phyloP scores from a whole-genome alignment of 2,797 vertebrate genomes.

The Kryptopterus vitreolus region DNA sequence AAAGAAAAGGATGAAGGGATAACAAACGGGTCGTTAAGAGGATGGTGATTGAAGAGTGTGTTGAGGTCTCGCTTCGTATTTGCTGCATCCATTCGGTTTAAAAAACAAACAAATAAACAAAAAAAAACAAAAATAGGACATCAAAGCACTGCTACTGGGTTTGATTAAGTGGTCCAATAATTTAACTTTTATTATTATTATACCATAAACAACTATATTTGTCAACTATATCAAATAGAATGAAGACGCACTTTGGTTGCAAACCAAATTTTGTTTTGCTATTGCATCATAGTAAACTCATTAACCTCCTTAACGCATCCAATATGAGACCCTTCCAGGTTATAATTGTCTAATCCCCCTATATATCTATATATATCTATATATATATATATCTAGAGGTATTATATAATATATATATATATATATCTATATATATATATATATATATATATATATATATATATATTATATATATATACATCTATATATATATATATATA shows the following conservation, averaged over 20 bases:
- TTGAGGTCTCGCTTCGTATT: background rate
- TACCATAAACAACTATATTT: too few species aligned
- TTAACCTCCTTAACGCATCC: background rate
- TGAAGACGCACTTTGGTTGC: background rate
- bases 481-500: too few species aligned
- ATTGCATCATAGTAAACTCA: background rate
- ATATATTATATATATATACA: too few species aligned
- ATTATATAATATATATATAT: too few species aligned
- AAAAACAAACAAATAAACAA: too few species aligned
- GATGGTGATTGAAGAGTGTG: background rate
- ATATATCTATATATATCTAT: too few species aligned
- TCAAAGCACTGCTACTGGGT: background rate
- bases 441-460: too few species aligned
- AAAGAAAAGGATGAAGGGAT: constrained; percentile 63
- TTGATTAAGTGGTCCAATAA: background rate
- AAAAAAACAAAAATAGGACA: too few species aligned
- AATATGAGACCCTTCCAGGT: background rate
- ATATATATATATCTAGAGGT: too few species aligned
- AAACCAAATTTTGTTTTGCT: background rate
- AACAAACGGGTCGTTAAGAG: constrained; percentile 3
- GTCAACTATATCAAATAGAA: background rate
- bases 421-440: too few species aligned
- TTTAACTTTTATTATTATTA: background rate
- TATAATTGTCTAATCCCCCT: too few species aligned
- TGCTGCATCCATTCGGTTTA: background rate